These are phyloP conservation scores for Cygnus atratus DNA, from an alignment of 2,113 vertebrate genomes.

Conservation along the genomic window DNA sequence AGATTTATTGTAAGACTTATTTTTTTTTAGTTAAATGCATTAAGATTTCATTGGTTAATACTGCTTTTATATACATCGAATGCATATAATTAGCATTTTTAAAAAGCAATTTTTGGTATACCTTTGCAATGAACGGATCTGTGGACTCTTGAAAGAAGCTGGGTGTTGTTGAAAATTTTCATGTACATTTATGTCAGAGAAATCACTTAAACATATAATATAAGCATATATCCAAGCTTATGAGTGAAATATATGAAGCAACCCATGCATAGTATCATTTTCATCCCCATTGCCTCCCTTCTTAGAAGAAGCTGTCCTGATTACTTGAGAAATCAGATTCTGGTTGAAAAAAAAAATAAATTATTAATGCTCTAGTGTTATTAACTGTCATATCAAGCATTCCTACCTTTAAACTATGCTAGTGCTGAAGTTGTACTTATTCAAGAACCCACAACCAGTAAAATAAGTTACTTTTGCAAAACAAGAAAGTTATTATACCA, in stretches of 20 bases:
- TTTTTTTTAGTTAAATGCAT: not conserved
- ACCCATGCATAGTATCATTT: not conserved
- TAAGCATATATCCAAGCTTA: not conserved
- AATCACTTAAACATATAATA: not conserved
- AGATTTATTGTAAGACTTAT: not conserved
- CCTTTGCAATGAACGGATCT: not conserved
- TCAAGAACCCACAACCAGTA: not conserved
- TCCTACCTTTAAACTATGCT: not conserved
- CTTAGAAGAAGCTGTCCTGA: not conserved
- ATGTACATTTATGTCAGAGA: not conserved
- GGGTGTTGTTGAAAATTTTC: not conserved
- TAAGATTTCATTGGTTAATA: not conserved
- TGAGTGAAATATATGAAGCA: not conserved
- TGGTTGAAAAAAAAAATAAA: not conserved
- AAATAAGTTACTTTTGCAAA: not conserved
- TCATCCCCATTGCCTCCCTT: not conserved
- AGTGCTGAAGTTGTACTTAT: not conserved
- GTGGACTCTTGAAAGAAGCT: not conserved
- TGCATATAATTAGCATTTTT: not conserved
- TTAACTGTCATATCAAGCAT: not conserved
- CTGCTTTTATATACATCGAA: not conserved
- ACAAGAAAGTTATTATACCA: not conserved
- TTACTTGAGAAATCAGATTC: not conserved
- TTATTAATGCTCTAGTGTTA: not conserved
- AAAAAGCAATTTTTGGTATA: not conserved